Evolutionary conservation across 2,113 vertebrate species (phyloP).

Genomic region (Nannospalax galili): DNA sequence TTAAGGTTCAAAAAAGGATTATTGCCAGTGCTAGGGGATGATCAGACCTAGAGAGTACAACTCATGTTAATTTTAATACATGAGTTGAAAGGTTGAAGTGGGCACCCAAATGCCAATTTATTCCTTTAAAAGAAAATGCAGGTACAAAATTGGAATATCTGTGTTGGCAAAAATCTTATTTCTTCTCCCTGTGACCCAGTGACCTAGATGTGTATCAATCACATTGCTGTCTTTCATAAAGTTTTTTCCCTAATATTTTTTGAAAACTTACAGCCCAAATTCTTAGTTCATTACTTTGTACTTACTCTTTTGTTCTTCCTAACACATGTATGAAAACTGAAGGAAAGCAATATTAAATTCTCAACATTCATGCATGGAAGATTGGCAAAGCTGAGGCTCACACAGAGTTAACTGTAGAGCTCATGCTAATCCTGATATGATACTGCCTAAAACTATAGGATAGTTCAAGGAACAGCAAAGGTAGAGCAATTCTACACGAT

Average conservation of each 20-base stretch:
- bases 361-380: neutral
- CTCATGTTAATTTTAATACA: neutral
- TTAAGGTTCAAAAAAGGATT: neutral
- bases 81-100: neutral
- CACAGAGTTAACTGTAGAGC: neutral
- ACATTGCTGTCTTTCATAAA: neutral
- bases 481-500: neutral
- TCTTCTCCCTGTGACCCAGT: neutral
- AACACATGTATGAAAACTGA: neutral
- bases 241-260: neutral
- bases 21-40: neutral
- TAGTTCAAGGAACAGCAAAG: neutral
- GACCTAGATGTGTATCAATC: neutral
- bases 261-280: neutral
- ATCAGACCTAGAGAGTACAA: neutral
- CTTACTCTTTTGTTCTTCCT: neutral
- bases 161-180: neutral
- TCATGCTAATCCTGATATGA: neutral
- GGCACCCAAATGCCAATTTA: constrained; percentile 6
- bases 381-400: neutral
- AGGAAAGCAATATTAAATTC: neutral
- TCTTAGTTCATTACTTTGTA: constrained; percentile 31
- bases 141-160: neutral
- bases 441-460: neutral
- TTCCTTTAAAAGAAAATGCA: constrained; percentile 24